A percentile compares a stretch with the other conserved stretches of the same genome.
These are phyloP conservation scores for Watsonalla cultraria DNA, from an alignment of 2,888 invertebrate genomes.

Conservation along the genomic window DNA sequence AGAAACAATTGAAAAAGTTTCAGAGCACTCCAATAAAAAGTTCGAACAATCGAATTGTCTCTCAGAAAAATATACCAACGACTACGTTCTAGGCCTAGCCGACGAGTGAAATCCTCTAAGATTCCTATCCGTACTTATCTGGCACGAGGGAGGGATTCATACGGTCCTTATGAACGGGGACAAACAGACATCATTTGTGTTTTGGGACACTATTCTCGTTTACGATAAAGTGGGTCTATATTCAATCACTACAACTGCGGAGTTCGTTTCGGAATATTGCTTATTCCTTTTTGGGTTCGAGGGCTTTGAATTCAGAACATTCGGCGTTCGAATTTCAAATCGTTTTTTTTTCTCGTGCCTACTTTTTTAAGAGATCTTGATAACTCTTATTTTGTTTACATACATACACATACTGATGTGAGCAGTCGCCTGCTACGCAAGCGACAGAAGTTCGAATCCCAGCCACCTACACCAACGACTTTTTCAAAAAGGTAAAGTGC, in stretches of 20 bases:
- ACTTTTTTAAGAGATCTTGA: too few relatives aligned
- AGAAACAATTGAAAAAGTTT: too few relatives aligned
- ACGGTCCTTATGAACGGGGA: background rate
- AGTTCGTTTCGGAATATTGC: background rate
- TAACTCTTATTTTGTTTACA: too few relatives aligned
- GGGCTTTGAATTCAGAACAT: too few relatives aligned
- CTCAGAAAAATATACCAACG: background rate
- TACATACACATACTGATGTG: too few relatives aligned
- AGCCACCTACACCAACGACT: too few relatives aligned
- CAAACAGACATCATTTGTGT: background rate
- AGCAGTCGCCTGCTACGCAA: too few relatives aligned
- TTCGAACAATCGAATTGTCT: background rate
- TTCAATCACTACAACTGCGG: background rate
- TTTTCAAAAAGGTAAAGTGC: too few relatives aligned
- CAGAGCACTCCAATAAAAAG: background rate
- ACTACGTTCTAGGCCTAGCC: background rate
- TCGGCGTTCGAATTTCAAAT: too few relatives aligned
- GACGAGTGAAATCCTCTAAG: background rate
- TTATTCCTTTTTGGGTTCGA: background rate
- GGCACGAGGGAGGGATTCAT: constrained; percentile 7
- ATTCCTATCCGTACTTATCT: constrained; percentile 11
- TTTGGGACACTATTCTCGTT: background rate
- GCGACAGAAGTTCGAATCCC: too few relatives aligned
- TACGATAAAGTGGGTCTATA: background rate
- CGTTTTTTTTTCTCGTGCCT: too few relatives aligned